Evolutionary conservation across 1,140 invertebrate genomes (phyloP).

Genomic region (Pogonus chalceus): DNA sequence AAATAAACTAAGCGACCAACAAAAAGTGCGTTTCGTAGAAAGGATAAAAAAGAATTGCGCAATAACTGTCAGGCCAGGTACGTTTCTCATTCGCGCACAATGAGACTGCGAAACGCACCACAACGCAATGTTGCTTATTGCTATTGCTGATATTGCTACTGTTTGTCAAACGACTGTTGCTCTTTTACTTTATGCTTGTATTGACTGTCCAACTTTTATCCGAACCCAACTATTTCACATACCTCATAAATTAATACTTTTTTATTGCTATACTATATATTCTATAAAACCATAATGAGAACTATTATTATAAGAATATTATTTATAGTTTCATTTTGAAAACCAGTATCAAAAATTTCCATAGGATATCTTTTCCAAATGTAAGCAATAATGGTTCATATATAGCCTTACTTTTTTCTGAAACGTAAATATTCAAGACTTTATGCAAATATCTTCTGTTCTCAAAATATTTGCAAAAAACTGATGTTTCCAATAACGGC

Average conservation of each 20-base stretch:
- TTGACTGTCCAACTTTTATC: background rate
- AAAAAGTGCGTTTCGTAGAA: conserved; percentile 1
- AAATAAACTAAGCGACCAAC: conserved; percentile 5
- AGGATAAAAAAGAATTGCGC: conserved; percentile 7
- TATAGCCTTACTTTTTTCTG: no score
- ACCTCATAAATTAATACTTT: background rate
- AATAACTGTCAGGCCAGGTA: conserved; percentile 3
- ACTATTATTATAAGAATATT: no score
- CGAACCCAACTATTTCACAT: background rate
- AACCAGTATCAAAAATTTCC: no score
- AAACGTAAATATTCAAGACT: no score
- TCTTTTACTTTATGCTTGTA: background rate
- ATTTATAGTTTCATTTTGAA: no score
- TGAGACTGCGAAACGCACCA: background rate
- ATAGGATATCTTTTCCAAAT: no score
- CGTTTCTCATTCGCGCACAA: background rate
- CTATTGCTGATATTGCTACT: background rate
- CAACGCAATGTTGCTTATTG: background rate
- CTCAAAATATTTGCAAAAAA: no score
- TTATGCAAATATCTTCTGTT: no score
- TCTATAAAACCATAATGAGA: no score
- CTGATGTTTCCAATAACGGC: no score
- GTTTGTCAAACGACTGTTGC: background rate
- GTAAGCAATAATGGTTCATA: no score
- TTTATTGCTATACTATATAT: background rate